Evolutionary conservation across 2,888 invertebrate species (phyloP).

Genomic region (Dermolepida albohirtum): DNA sequence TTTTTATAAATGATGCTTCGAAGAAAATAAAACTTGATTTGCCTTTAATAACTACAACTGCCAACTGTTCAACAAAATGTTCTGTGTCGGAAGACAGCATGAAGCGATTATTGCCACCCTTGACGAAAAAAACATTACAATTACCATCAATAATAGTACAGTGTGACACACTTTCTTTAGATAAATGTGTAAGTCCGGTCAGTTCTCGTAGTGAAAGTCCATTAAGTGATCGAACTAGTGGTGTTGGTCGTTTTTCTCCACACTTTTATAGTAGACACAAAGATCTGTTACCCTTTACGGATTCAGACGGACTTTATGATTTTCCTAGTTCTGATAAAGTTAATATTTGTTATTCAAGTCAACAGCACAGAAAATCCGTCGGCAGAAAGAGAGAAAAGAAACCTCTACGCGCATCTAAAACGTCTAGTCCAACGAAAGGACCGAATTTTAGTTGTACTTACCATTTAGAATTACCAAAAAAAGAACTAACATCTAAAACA

Average conservation of each 20-base stretch:
- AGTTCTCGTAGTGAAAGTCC: conserved; percentile 85
- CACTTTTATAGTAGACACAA: conserved; percentile 78
- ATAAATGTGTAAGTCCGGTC: conserved; percentile 75
- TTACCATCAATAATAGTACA: conserved; percentile 74
- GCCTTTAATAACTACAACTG: conserved; percentile 65
- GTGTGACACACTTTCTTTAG: conserved; percentile 67
- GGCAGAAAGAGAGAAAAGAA: conserved; percentile 74
- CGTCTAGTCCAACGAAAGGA: conserved; percentile 70
- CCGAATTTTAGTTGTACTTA: conserved; percentile 66
- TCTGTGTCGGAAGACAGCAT: conserved; percentile 70
- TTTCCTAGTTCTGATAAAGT: conserved; percentile 81
- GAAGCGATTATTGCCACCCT: conserved; percentile 60
- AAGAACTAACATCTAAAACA: conserved; percentile 59
- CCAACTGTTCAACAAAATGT: conserved; percentile 65
- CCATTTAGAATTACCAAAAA: conserved; percentile 73
- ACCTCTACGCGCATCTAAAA: conserved; percentile 66
- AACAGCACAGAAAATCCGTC: conserved; percentile 72
- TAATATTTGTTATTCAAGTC: conserved; percentile 63
- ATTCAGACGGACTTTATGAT: conserved; percentile 84
- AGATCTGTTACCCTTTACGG: conserved; percentile 76
- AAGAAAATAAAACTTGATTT: conserved; percentile 65
- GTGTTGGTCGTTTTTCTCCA: conserved; percentile 76
- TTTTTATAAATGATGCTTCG: conserved; percentile 64
- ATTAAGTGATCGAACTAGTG: conserved; percentile 76
- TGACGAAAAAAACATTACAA: conserved; percentile 66